Conservation (phyloP, 2,888 invertebrate genomes). For the Diplolepis rosae region DNA sequence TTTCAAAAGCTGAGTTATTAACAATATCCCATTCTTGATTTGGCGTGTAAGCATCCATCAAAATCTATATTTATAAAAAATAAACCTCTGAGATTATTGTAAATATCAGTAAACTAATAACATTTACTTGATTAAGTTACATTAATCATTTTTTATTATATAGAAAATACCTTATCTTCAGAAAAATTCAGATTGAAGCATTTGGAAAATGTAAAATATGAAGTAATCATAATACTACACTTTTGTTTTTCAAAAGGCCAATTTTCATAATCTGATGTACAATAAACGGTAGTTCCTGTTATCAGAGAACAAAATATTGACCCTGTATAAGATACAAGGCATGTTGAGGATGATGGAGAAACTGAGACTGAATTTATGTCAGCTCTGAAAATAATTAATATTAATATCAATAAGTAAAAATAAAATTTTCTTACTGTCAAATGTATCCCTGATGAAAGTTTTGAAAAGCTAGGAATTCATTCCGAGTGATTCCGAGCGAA, state of each 20-base stretch:
- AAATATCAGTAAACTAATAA: neutral
- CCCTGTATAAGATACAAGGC: conserved; percentile 76
- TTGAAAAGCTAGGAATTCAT: too few species aligned
- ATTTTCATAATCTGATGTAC: conserved; percentile 76
- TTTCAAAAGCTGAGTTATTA: neutral
- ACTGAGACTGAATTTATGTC: conserved; percentile 55
- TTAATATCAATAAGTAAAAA: too few species aligned
- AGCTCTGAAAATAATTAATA: conserved; percentile 55
- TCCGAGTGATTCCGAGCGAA: too few species aligned
- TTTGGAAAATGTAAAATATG: conserved; percentile 81
- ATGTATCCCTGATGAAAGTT: too few species aligned
- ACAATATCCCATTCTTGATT: neutral
- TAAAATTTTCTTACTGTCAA: too few species aligned
- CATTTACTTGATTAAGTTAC: neutral
- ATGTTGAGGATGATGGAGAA: conserved; percentile 70
- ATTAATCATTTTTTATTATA: neutral
- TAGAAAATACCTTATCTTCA: conserved; percentile 37
- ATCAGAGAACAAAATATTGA: conserved; percentile 79
- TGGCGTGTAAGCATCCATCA: neutral
- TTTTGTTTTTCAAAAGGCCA: conserved; percentile 84
- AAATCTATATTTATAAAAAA: neutral
- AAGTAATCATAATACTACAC: conserved; percentile 80
- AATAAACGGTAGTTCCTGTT: conserved; percentile 77
- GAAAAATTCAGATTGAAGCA: conserved; percentile 77
- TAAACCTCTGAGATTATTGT: too few species aligned